These are phyloP conservation scores for Ochotona curzoniae DNA, from an alignment of 2,113 vertebrate genomes.

Conservation along the genomic window DNA sequence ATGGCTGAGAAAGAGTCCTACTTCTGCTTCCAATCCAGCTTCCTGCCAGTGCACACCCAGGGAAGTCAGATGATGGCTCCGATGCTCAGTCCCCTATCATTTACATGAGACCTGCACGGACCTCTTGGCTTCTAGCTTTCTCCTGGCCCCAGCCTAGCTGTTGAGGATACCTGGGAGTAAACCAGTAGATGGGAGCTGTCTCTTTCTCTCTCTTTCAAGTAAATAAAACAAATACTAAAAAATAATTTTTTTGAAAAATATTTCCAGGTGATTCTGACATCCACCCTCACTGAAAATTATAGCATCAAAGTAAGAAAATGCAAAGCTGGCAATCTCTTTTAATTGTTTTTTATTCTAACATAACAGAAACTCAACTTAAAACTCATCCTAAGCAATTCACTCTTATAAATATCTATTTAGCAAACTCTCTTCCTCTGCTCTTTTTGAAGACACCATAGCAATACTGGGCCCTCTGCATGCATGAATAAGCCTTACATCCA, in stretches of 20 bases:
- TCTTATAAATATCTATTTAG: background rate
- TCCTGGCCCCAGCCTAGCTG: no score
- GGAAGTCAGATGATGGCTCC: no score
- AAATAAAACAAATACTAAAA: no score
- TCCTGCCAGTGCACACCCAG: no score
- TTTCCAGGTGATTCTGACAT: background rate
- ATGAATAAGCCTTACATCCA: background rate
- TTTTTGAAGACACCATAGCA: conserved; percentile 3
- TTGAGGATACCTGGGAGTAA: no score
- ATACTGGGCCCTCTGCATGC: background rate
- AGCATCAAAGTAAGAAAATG: conserved; percentile 31
- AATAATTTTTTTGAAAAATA: background rate
- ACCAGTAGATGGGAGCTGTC: no score
- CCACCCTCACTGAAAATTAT: background rate
- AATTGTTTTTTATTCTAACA: background rate
- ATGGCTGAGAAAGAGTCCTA: no score
- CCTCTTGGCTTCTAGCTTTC: no score
- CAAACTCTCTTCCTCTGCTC: conserved; percentile 20
- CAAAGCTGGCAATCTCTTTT: conserved; percentile 32
- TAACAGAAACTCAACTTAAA: conserved; percentile 41
- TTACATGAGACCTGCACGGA: no score
- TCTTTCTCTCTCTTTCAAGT: no score
- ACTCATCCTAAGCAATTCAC: conserved; percentile 20
- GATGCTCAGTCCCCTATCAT: no score
- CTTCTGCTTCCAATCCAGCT: no score